Conservation (phyloP, 2,888 invertebrate species). For the Deroplatys truncata region DNA sequence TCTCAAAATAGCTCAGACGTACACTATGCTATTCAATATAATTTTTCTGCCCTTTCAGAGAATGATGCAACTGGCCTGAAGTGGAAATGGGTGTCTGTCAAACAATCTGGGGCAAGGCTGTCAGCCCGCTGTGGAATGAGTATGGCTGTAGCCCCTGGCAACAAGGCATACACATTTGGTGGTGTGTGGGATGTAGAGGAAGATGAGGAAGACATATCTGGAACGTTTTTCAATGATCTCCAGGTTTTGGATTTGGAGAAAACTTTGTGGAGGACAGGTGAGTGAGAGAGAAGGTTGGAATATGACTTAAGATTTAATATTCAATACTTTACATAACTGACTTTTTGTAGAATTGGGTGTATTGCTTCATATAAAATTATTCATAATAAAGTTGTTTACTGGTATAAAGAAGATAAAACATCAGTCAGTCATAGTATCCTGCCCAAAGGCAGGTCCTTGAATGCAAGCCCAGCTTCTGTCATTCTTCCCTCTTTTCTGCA, state of each 20-base stretch:
- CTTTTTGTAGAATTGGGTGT: background rate
- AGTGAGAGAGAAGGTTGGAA: constrained; percentile 14
- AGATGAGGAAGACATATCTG: constrained; percentile 73
- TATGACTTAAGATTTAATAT: constrained; percentile 30
- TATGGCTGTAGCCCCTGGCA: constrained; percentile 57
- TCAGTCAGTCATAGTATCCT: too few relatives aligned
- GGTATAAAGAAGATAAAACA: too few relatives aligned
- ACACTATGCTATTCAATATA: too few relatives aligned
- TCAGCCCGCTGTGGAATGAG: constrained; percentile 66
- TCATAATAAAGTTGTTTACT: too few relatives aligned
- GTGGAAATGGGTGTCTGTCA: constrained; percentile 69
- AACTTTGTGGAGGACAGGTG: constrained; percentile 67
- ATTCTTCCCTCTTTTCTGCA: too few relatives aligned
- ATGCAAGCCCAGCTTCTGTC: too few relatives aligned
- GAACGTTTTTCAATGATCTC: constrained; percentile 78
- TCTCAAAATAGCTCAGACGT: too few relatives aligned
- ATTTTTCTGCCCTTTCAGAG: constrained; percentile 46
- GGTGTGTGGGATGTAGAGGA: constrained; percentile 77
- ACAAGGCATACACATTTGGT: constrained; percentile 76
- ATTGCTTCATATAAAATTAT: background rate
- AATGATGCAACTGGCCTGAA: constrained; percentile 55
- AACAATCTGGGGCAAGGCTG: constrained; percentile 61
- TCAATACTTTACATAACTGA: background rate
- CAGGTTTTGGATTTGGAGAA: constrained; percentile 70
- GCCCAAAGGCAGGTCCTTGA: too few relatives aligned